Evolutionary conservation across 2,797 vertebrate genomes (phyloP).

Genomic region (Dryobates pubescens): DNA sequence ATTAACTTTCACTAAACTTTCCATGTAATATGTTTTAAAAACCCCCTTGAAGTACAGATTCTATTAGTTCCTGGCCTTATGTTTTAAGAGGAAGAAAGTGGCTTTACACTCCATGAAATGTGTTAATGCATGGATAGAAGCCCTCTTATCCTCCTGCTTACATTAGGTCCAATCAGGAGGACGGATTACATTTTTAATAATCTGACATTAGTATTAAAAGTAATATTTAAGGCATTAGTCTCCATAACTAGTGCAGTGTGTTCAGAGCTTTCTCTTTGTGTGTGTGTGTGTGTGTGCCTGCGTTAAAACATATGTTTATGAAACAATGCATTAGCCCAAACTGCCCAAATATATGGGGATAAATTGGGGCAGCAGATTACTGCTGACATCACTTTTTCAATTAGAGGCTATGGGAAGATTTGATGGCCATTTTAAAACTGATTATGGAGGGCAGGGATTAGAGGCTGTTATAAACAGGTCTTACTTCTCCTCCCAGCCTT

Average conservation of each 20-base stretch:
- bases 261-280: slow-evolving; percentile 65
- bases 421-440: slow-evolving; percentile 85
- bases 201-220: slow-evolving; percentile 86
- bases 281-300: slow-evolving; percentile 6
- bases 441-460: slow-evolving; percentile 83
- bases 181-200: slow-evolving; percentile 82
- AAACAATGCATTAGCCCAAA: slow-evolving; percentile 71
- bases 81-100: slow-evolving; percentile 77
- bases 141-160: slow-evolving; percentile 78
- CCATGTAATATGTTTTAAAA: slow-evolving; percentile 63
- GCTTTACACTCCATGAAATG: slow-evolving; percentile 78
- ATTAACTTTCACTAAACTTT: slow-evolving; percentile 79
- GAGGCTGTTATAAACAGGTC: slow-evolving; percentile 21
- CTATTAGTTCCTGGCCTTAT: slow-evolving; percentile 78
- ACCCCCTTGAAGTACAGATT: slow-evolving; percentile 70
- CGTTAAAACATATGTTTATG: slow-evolving; percentile 75
- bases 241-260: slow-evolving; percentile 69
- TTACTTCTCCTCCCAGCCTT: slow-evolving; percentile 17
- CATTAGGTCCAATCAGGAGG: slow-evolving; percentile 76
- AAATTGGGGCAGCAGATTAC: slow-evolving; percentile 81
- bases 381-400: slow-evolving; percentile 83
- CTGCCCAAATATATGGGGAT: slow-evolving; percentile 76
- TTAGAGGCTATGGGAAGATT: slow-evolving; percentile 70
- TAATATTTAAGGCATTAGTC: slow-evolving; percentile 82
- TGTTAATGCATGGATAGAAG: slow-evolving; percentile 83